Conservation (phyloP, 1,140 invertebrate species). For the Grapholita molesta region DNA sequence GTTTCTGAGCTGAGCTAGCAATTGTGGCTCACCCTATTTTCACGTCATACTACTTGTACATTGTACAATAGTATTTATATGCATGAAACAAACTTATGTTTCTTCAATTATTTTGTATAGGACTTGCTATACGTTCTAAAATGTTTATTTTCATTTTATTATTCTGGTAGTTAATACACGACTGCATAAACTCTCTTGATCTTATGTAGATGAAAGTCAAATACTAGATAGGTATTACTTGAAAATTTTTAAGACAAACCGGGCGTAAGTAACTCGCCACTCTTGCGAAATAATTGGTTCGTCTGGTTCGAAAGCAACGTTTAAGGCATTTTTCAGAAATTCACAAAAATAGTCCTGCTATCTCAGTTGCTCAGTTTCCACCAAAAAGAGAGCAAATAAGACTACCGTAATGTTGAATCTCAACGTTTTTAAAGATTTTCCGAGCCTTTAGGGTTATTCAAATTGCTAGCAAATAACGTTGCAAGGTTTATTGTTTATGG, state of each 20-base stretch:
- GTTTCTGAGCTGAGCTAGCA: too few species aligned
- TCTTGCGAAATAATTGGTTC: conserved; percentile 2
- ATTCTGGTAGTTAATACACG: too few species aligned
- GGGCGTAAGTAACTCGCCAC: not conserved
- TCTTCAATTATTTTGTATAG: too few species aligned
- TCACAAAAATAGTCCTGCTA: not conserved
- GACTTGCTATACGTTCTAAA: too few species aligned
- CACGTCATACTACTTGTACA: too few species aligned
- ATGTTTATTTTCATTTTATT: too few species aligned
- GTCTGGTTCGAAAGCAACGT: not conserved
- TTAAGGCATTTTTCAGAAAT: not conserved
- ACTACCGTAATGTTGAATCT: not conserved
- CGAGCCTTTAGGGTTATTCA: not conserved
- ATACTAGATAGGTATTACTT: not conserved
- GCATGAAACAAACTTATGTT: too few species aligned
- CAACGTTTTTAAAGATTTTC: not conserved
- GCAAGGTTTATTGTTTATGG: not conserved
- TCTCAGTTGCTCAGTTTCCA: not conserved
- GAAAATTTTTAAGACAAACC: not conserved
- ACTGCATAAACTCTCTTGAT: not conserved
- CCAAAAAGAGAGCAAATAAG: not conserved
- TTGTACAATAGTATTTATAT: too few species aligned
- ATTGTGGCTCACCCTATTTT: too few species aligned
- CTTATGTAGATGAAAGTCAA: not conserved
- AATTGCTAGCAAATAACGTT: not conserved